Conservation (phyloP, 2,888 invertebrate genomes). For the Cerceris ruficornis region DNA sequence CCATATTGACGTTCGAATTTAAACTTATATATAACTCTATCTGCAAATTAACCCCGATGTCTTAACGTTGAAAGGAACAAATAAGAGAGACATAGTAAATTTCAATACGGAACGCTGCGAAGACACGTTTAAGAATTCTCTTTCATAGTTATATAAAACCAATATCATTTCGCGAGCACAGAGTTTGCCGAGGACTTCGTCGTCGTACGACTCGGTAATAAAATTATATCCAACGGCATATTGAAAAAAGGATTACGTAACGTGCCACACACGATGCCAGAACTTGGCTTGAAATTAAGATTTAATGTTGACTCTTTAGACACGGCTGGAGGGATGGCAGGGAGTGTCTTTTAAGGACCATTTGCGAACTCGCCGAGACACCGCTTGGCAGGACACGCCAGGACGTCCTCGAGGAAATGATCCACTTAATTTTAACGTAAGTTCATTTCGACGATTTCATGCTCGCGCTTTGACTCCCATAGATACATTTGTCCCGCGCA, state of each 20-base stretch:
- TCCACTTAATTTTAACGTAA: conserved; percentile 88
- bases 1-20: too few species aligned
- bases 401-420: conserved; percentile 86
- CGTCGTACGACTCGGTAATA: too few species aligned
- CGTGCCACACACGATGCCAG: not conserved
- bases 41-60: too few species aligned
- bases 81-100: too few species aligned
- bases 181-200: too few species aligned
- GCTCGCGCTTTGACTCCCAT: conserved; percentile 37
- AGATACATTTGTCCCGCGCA: conserved; percentile 8
- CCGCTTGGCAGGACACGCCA: conserved; percentile 85
- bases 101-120: too few species aligned
- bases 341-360: conserved; percentile 85
- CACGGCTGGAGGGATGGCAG: conserved; percentile 84
- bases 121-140: too few species aligned
- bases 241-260: not conserved
- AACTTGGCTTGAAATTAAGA: conserved; percentile 46
- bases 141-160: too few species aligned
- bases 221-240: too few species aligned
- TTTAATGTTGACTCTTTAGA: conserved; percentile 79
- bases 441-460: conserved; percentile 72
- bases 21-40: too few species aligned
- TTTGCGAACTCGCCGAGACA: conserved; percentile 86
- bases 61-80: too few species aligned
- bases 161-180: too few species aligned